Conservation (phyloP, 2,888 invertebrate genomes). For the Boloria selene region DNA sequence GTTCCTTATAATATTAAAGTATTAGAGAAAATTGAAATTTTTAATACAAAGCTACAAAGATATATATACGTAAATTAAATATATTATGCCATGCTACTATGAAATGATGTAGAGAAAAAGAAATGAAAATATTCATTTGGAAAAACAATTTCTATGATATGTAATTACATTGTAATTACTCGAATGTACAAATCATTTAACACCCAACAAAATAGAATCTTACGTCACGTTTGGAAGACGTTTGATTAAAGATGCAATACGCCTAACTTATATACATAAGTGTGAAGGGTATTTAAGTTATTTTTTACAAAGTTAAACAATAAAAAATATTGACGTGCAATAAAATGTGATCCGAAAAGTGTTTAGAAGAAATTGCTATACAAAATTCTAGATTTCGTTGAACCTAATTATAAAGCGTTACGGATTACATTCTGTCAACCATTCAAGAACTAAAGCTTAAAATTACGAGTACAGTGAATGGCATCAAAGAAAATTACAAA, state of each 20-base stretch:
- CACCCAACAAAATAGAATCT: constrained; percentile 48
- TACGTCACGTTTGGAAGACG: constrained; percentile 82
- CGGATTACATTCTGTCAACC: constrained; percentile 69
- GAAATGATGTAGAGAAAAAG: not conserved
- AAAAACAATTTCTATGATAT: too few relatives aligned
- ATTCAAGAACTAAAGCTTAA: constrained; percentile 60
- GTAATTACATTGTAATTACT: too few relatives aligned
- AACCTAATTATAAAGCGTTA: constrained; percentile 82
- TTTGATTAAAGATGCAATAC: constrained; percentile 77
- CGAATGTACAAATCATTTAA: constrained; percentile 1
- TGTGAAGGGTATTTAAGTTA: constrained; percentile 52
- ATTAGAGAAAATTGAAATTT: constrained; percentile 19
- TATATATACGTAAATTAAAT: constrained; percentile 25
- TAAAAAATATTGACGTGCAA: constrained; percentile 55
- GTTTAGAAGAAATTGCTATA: constrained; percentile 69
- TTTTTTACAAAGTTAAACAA: constrained; percentile 40
- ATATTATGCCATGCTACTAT: constrained; percentile 19
- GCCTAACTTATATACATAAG: constrained; percentile 68
- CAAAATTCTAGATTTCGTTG: constrained; percentile 75
- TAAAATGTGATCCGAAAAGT: constrained; percentile 66
- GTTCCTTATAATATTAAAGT: constrained; percentile 39
- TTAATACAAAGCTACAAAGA: constrained; percentile 29
- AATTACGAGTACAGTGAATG: constrained; percentile 50
- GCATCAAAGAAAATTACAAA: constrained; percentile 39
- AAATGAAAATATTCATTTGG: not conserved